Evolutionary conservation across 1,140 invertebrate genomes (phyloP), one percentile per base, ranked within the genome.

Genomic region (Heliconius eleuchia): DNA sequence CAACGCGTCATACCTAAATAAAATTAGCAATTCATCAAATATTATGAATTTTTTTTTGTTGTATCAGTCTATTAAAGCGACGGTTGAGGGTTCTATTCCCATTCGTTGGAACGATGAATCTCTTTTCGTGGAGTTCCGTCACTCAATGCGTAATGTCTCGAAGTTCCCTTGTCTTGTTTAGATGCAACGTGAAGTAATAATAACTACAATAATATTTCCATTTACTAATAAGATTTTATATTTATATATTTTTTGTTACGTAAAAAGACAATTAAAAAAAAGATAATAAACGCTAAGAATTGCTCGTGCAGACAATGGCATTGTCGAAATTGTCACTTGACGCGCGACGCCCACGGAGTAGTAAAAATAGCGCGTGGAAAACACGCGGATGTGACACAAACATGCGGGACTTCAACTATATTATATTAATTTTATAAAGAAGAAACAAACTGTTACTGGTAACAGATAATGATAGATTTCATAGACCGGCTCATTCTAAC

Each of bases 231-330:
- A 19, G 18, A 16, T 18, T 16, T 46, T 13, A 46, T 11, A 18
- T 52, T 1, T 16, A 50, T 50, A 50, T 50, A 50, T 52, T 52
- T 2, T 52, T 52, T 52, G 50, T 52, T 66, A 66, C 27, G 23
- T 27, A 66, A 11, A 30, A 23, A 27, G 23, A 57, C 0, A 57
- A 57, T 66, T 23, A 27, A 27, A 23, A 66, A 23, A 66, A 57
- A n/a, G 6, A 9, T 66, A 66, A 60, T 27, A 8, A 60, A 16
- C 60, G 60, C 23, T 66, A 30, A 66, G 23, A 66, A 66, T 27
- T 23, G 27, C 60, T 13, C 11, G n/a, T 27, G 60, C 34, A 76
- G 74, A 76, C 74, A 76, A 76, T 76, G n/a, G 74, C 74, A 76
- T 76, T 76, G 74, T 76, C 23, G 23, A 46, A 76, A 70, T 70